Base-by-base conservation (phyloP, 2,113 vertebrate species). In the Anolis carolinensis region DNA sequence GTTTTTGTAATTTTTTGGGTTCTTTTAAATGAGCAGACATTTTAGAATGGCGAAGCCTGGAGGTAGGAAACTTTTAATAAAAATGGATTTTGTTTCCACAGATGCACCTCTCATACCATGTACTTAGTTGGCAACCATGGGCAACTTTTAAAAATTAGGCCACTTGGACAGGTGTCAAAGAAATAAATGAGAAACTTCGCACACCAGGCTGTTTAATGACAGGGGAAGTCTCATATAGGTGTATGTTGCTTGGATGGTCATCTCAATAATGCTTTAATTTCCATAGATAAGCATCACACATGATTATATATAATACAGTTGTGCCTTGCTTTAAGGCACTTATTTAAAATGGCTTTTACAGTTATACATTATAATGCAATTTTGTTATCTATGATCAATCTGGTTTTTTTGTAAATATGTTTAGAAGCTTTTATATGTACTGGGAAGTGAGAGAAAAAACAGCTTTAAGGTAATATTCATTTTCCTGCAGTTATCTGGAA, bases 1-100 rank as follows among this genome's bases (percentile, higher is more conserved):
- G 70, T 48, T 36, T 25, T 63, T 71, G 0, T 4, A 1, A 0
- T 0, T 8, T 59, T 86, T 20, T 75, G 73, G n/a, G 0, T n/a
- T 13, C 7, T 55, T 85, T 71, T 79, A 79, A 86, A 25, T 48
- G 80, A 78, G n/a, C 20, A 68, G 65, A 36, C 39, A 8, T 34
- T 83, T 87, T 79, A 44, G 78, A 67, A 65, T 36, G 63, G 65
- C 30, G 39, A 83, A 67, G 62, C 16, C 75, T 50, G 65, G 50
- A 73, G 44, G 39, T 65, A 83, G 81, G 68, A 63, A 74, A n/a
- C n/a, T 72, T 79, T 73, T 63, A 30, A 79, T 83, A 79, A 79
- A 83, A 63, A 7, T 63, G n/a, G 27, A 50, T 50, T 30, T 83
- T 62, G 14, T 84, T 88, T 88, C 67, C 68, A 30, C 68, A 72